phyloP scores from a whole-genome alignment of 1,140 invertebrate species.

The Fopius arisanus region DNA sequence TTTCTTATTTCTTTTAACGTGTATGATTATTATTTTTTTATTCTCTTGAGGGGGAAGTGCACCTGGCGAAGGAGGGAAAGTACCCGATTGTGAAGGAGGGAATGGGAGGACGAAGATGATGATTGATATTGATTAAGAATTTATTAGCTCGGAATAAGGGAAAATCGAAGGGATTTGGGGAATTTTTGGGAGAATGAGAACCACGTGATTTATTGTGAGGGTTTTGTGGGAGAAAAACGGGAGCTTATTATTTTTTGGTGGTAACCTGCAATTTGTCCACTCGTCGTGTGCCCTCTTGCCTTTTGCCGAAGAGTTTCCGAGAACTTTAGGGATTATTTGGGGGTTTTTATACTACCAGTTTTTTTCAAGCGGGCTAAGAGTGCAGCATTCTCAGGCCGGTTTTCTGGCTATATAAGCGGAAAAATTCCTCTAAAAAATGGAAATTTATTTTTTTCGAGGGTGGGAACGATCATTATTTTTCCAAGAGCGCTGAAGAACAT shows the following conservation, averaged over 20 bases:
- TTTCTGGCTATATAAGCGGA: not conserved
- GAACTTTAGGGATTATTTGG: slow-evolving; percentile 43
- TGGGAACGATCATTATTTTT: too few species aligned
- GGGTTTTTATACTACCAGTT: not conserved
- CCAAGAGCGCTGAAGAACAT: too few species aligned
- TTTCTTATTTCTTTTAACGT: not conserved
- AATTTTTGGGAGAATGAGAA: not conserved
- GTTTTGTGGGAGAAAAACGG: slow-evolving; percentile 43
- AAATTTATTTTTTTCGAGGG: too few species aligned
- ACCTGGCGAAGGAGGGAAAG: not conserved
- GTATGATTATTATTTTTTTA: not conserved
- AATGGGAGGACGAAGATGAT: not conserved
- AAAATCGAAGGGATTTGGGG: too few species aligned
- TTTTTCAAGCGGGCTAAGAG: not conserved
- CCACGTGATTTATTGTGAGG: not conserved
- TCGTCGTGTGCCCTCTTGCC: slow-evolving; percentile 54
- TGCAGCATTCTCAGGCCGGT: not conserved
- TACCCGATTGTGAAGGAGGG: not conserved
- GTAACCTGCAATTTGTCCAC: slow-evolving; percentile 63
- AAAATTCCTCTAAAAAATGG: not conserved
- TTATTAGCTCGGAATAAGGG: too few species aligned
- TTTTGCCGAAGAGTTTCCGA: slow-evolving; percentile 39
- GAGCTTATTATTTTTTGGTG: slow-evolving; percentile 60
- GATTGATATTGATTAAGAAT: too few species aligned
- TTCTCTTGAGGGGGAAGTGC: not conserved